A percentile compares a stretch with the other conserved stretches of the same genome.
Conservation (phyloP, 2,113 vertebrate species). For the Cyanoderma ruficeps region DNA sequence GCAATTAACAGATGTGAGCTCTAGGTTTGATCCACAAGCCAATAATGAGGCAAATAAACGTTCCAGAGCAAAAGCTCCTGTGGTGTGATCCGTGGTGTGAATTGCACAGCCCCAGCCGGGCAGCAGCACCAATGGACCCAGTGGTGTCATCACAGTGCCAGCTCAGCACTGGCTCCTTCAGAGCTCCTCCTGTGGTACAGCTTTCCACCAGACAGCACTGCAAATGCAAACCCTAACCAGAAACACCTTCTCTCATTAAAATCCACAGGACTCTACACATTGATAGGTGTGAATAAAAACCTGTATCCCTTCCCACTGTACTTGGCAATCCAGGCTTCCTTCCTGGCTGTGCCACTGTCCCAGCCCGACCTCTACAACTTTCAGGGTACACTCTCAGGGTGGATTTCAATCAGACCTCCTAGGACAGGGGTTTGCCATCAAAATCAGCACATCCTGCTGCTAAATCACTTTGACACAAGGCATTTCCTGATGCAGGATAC, state of each 20-base stretch:
- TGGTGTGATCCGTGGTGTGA: not conserved
- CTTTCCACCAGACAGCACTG: not conserved
- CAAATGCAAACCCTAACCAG: not conserved
- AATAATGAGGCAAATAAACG: fast-evolving
- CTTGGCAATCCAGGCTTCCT: not conserved
- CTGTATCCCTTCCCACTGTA: not conserved
- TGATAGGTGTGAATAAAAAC: not conserved
- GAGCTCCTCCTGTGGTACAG: not conserved
- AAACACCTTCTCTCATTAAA: not conserved
- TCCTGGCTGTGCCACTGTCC: not conserved
- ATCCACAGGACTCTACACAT: not conserved
- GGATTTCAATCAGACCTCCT: not conserved
- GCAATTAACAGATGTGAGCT: not conserved
- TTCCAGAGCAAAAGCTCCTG: not conserved
- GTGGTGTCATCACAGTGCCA: not conserved
- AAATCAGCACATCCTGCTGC: not conserved
- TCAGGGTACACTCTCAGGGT: not conserved
- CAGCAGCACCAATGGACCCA: not conserved
- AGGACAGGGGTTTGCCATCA: not conserved
- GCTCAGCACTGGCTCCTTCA: not conserved
- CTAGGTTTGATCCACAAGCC: not conserved
- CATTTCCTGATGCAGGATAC: not conserved
- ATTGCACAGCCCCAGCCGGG: not conserved
- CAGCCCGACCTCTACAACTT: not conserved
- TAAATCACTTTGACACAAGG: not conserved